These are phyloP conservation scores for Agelastica alni DNA, from an alignment of 2,888 invertebrate genomes.

Conservation along the genomic window DNA sequence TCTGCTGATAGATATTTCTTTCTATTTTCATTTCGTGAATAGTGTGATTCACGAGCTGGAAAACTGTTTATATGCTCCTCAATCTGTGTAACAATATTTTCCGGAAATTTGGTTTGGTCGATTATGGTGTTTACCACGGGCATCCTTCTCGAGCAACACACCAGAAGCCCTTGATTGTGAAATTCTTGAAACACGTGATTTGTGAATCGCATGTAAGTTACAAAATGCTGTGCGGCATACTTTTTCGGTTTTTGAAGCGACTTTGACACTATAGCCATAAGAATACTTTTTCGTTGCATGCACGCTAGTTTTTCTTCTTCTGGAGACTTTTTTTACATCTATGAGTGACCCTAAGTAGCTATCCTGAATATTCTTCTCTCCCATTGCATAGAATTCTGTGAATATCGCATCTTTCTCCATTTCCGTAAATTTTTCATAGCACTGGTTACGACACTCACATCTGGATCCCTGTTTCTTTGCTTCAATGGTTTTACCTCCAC, in stretches of 20 bases:
- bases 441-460: conserved; percentile 5
- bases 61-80: conserved; percentile 25
- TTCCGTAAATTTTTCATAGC: conserved; percentile 9
- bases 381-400: too few species aligned
- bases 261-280: conserved; percentile 5
- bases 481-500: conserved; percentile 7
- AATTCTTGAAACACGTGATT: conserved; percentile 3
- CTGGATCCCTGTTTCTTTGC: conserved; percentile 12
- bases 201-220: conserved; percentile 9
- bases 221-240: conserved; percentile 10
- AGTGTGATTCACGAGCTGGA: too few species aligned
- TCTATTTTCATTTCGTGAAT: too few species aligned
- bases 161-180: neutral
- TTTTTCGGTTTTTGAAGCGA: conserved; percentile 10
- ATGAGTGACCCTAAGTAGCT: conserved; percentile 11
- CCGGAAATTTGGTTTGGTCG: conserved; percentile 10
- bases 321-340: conserved; percentile 6
- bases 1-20: conserved; percentile 20
- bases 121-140: conserved; percentile 5
- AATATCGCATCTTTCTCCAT: too few species aligned
- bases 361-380: too few species aligned
- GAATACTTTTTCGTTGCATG: conserved; percentile 9
- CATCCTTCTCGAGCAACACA: neutral
- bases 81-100: conserved; percentile 12
- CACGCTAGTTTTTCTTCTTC: conserved; percentile 9